Conservation (phyloP, 2,113 vertebrate species). For the Pterocles gutturalis region DNA sequence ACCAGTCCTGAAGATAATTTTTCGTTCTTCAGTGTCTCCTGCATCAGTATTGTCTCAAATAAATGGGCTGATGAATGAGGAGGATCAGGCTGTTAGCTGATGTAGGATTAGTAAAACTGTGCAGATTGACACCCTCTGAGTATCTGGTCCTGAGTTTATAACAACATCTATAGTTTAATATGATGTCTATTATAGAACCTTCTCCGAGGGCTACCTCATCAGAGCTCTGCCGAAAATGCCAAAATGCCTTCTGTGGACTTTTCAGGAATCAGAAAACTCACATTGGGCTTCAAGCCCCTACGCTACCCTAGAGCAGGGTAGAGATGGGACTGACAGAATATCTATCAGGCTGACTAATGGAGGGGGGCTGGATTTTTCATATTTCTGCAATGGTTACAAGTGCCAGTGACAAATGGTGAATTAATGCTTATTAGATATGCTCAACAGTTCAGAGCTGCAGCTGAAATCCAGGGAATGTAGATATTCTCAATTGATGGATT, state of each 20-base stretch:
- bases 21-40: background rate
- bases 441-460: background rate
- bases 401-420: conserved; percentile 3
- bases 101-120: background rate
- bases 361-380: background rate
- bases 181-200: background rate
- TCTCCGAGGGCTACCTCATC: background rate
- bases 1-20: background rate
- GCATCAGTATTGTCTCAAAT: background rate
- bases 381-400: background rate
- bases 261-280: background rate
- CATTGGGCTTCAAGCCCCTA: background rate
- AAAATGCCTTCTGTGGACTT: background rate
- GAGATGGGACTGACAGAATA: background rate
- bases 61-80: background rate
- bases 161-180: background rate
- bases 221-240: background rate
- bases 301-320: background rate
- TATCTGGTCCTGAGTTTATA: background rate
- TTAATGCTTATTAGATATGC: conserved; percentile 22
- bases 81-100: background rate
- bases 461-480: conserved; percentile 10
- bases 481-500: conserved; percentile 7
- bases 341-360: background rate
- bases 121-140: background rate